A percentile compares a stretch with the other conserved stretches of the same genome.
These are phyloP conservation scores for Pipistrellus nathusii DNA, from an alignment of 2,797 vertebrate genomes.

Conservation along the genomic window DNA sequence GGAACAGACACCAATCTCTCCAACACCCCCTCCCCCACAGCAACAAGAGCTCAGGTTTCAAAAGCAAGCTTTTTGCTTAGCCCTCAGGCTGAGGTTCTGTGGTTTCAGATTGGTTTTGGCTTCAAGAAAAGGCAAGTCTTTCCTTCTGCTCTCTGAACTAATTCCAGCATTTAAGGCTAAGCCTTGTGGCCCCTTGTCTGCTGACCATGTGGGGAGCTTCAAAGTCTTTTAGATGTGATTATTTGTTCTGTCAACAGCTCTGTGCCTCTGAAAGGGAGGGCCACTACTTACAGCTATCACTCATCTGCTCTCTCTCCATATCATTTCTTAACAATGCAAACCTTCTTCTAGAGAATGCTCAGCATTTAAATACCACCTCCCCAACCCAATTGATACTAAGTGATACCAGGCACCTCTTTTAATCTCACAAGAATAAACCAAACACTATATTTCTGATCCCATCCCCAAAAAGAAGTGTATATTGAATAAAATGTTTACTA, in stretches of 20 bases:
- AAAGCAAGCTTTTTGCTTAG: constrained; percentile 66
- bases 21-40: not conserved
- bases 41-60: constrained; percentile 76
- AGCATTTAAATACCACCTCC: constrained; percentile 70
- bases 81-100: constrained; percentile 65
- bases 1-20: constrained; percentile 44
- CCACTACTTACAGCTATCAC: constrained; percentile 62
- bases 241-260: constrained; percentile 79
- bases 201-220: constrained; percentile 78
- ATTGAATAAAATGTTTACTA: constrained; percentile 50
- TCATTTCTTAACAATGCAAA: constrained; percentile 62
- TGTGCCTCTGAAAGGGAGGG: constrained; percentile 62
- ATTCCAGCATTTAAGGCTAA: constrained; percentile 67
- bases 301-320: constrained; percentile 51
- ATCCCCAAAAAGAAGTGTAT: constrained; percentile 60
- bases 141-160: constrained; percentile 74
- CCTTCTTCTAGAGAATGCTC: constrained; percentile 54
- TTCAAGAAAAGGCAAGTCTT: constrained; percentile 71
- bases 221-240: constrained; percentile 70
- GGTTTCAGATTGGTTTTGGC: constrained; percentile 76
- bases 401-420: constrained; percentile 70
- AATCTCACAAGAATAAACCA: constrained; percentile 70
- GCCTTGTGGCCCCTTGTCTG: constrained; percentile 73
- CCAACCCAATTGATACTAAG: constrained; percentile 18
- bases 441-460: constrained; percentile 63